Conservation (phyloP, 1,140 invertebrate genomes). For the Gryllus bimaculatus region DNA sequence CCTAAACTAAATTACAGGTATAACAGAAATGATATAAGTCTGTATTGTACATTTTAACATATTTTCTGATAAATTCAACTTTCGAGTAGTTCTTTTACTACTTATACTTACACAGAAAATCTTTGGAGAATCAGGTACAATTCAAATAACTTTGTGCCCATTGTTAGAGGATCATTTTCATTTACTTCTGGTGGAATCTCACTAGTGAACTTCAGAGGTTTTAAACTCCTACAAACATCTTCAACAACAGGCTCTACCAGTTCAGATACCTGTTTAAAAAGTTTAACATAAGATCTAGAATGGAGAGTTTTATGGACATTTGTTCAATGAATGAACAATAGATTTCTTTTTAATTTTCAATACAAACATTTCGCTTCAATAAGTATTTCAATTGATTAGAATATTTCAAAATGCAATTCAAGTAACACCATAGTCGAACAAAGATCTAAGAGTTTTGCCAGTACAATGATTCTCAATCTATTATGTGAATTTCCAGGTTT, state of each 20-base stretch:
- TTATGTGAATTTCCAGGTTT: too few species aligned
- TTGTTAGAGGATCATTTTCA: slow-evolving; percentile 47
- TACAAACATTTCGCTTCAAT: too few species aligned
- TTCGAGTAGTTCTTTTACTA: neutral
- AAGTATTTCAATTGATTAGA: too few species aligned
- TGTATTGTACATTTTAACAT: too few species aligned
- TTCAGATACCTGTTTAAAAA: slow-evolving; percentile 44
- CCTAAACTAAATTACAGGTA: slow-evolving; percentile 25
- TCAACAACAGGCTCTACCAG: slow-evolving; percentile 58
- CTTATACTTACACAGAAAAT: slow-evolving; percentile 53
- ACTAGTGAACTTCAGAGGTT: slow-evolving; percentile 35
- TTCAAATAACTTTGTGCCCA: slow-evolving; percentile 84
- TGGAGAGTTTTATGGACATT: too few species aligned
- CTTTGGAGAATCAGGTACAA: slow-evolving; percentile 80
- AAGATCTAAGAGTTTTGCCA: too few species aligned
- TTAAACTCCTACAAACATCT: slow-evolving; percentile 62
- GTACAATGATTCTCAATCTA: too few species aligned
- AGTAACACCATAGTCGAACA: too few species aligned
- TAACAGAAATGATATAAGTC: neutral
- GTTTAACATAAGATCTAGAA: neutral
- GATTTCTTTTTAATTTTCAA: too few species aligned
- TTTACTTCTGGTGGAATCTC: slow-evolving; percentile 16
- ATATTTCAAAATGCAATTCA: too few species aligned
- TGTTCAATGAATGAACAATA: too few species aligned
- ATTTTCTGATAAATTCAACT: too few species aligned